A percentile compares a stretch with the other conserved stretches of the same genome.
phyloP scores from a whole-genome alignment of 2,797 vertebrate genomes.

The Pangasius larnaudii region DNA sequence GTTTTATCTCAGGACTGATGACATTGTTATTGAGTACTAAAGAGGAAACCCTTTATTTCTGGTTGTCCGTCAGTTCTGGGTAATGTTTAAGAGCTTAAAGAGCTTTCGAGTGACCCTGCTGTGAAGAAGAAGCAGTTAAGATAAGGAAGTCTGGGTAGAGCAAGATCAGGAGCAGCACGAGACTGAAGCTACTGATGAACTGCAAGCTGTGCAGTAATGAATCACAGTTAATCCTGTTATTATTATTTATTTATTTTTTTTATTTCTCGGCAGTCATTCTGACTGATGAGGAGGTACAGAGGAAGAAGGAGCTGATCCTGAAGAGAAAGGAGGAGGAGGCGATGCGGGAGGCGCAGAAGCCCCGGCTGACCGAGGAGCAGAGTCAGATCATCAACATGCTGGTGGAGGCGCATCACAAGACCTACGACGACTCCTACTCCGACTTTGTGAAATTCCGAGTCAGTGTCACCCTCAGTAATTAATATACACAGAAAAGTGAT shows the following conservation, averaged over 20 bases:
- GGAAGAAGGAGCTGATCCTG: constrained; percentile 93
- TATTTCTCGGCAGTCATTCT: constrained; percentile 84
- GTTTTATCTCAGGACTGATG: neutral
- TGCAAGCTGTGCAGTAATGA: neutral
- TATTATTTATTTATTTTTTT: neutral
- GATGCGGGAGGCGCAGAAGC: constrained; percentile 84
- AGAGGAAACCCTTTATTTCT: constrained; percentile 5
- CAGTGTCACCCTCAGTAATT: neutral
- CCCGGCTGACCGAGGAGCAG: constrained; percentile 88
- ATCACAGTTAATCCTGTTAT: neutral
- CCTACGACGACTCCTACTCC: constrained; percentile 90
- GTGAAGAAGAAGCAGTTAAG: neutral
- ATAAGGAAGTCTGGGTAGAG: neutral
- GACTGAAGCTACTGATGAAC: neutral
- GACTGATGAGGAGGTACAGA: constrained; percentile 96
- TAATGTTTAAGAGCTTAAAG: neutral
- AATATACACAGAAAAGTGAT: neutral
- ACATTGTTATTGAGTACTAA: neutral
- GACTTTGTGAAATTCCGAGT: constrained; percentile 83
- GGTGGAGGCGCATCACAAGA: constrained; percentile 93
- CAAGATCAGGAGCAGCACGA: neutral
- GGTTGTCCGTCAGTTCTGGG: neutral
- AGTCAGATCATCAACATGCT: constrained; percentile 83
- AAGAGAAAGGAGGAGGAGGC: constrained; percentile 94
- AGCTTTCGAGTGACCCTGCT: neutral